Evolutionary conservation across 2,888 invertebrate species (phyloP).

Genomic region (Synergus itoensis): DNA sequence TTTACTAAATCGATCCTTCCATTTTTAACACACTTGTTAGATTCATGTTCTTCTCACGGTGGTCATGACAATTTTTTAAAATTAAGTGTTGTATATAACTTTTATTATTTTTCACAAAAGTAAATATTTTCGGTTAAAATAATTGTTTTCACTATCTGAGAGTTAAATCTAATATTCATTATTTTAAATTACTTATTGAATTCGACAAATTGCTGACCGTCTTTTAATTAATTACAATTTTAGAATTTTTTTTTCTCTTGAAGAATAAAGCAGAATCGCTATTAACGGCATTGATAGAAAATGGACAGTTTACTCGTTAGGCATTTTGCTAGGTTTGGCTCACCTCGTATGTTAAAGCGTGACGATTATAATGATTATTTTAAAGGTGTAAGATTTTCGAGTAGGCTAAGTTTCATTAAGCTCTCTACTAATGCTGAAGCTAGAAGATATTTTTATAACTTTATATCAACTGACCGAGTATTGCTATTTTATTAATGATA

Average conservation of each 20-base stretch:
- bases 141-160: background rate
- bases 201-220: background rate
- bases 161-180: background rate
- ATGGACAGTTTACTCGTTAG: constrained; percentile 72
- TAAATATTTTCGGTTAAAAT: background rate
- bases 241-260: constrained; percentile 46
- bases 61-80: constrained; percentile 28
- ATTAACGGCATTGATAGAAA: constrained; percentile 53
- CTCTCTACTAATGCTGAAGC: constrained; percentile 72
- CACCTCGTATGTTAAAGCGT: constrained; percentile 63
- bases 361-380: constrained; percentile 54
- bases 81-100: background rate
- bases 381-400: constrained; percentile 59
- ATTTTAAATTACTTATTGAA: background rate
- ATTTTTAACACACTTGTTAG: constrained; percentile 49
- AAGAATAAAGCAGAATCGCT: constrained; percentile 45
- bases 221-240: constrained; percentile 8
- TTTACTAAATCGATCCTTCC: constrained; percentile 51
- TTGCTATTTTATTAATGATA: constrained; percentile 74
- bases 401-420: constrained; percentile 66
- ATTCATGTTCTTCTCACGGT: background rate
- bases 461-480: constrained; percentile 71
- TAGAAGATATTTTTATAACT: constrained; percentile 73
- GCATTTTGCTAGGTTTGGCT: constrained; percentile 69
- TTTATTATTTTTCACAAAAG: background rate